Base-by-base conservation (phyloP, 2,797 vertebrate species). In the Ammospiza maritima region DNA sequence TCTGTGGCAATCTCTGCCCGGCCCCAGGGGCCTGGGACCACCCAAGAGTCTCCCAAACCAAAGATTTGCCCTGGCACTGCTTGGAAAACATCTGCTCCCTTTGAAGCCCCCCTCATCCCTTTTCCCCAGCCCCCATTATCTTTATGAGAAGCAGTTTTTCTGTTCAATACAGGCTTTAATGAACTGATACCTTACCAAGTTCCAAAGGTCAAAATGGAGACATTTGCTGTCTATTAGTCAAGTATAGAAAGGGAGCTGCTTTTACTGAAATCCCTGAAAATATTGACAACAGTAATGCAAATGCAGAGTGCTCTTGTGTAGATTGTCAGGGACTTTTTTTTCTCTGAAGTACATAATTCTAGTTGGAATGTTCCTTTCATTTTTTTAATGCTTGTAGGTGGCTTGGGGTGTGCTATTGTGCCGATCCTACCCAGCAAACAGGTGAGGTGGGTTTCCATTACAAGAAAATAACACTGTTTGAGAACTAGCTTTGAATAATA, bases 401-500 rank as follows among this genome's bases (percentile, higher is more conserved):
- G 99, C 98, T 98, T 99, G 98, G 98, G 98, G 98, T 99, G 98
- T 98, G 98, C 98, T 99, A 97, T 98, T 98, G 99, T 99, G 99
- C 99, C 98, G 98, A 98, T 98, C 98, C 98, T 99, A 98, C 98
- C 97, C 98, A 98, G 98, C 98, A 98, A 98, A 99, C 98, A 98
- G 98, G 98, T 98, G 98, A 99, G 98, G 98, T 98, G 98, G 98
- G 98, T 98, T 98, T 98, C 97, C 97, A 96, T 97, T 97, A 97
- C 98, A 98, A 98, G 99, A 99, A 99, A 98, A 85, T 98, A 99
- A 99, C 99, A 99, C 99, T 99, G 99, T 99, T 99, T 99, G 99
- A 99, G 98, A 99, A 99, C 98, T 99, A 99, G 99, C 99, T 99
- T 99, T 99, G 98, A 99, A 99, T 98, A 98, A 99, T 99, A 97